Evolutionary conservation across 1,140 invertebrate genomes (phyloP).

Genomic region (Drosophila prosaltans): DNA sequence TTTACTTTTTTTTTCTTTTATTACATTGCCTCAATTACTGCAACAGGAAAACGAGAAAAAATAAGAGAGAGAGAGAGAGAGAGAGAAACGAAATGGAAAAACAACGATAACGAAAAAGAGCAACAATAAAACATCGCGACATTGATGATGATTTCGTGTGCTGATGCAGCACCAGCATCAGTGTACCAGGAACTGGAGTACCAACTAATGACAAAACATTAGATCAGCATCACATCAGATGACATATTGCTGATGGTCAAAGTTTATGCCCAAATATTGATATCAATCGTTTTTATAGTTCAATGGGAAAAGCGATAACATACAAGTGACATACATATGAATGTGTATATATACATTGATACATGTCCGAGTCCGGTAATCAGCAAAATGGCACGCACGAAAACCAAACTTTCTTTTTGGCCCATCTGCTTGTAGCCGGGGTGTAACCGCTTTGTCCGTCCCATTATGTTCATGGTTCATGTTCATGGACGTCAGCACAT

Average conservation of each 20-base stretch:
- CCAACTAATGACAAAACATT: constrained; percentile 68
- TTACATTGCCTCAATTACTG: constrained; percentile 61
- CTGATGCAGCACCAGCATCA: constrained; percentile 13
- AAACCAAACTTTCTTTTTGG: constrained; percentile 52
- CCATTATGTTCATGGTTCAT: constrained; percentile 10
- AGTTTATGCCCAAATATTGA: constrained; percentile 67
- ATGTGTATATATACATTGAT: constrained; percentile 26
- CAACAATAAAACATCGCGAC: constrained; percentile 51
- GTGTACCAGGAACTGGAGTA: constrained; percentile 2
- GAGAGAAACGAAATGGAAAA: constrained; percentile 13
- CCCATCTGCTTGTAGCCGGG: constrained; percentile 3
- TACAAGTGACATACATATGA: background rate
- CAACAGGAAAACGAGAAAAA: constrained; percentile 24
- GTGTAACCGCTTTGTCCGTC: constrained; percentile 4
- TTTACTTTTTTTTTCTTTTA: constrained; percentile 19
- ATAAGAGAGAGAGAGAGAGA: constrained; percentile 23
- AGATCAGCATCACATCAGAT: constrained; percentile 30
- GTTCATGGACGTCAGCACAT: constrained; percentile 49
- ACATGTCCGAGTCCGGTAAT: constrained; percentile 49
- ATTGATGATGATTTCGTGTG: constrained; percentile 12
- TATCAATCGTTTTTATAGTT: constrained; percentile 75
- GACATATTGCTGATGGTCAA: constrained; percentile 41
- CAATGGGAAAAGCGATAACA: constrained; percentile 1
- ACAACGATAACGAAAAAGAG: constrained; percentile 24
- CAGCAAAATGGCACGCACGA: constrained; percentile 60